phyloP scores from a whole-genome alignment of 23 tunicate species.

The Clavelina lepadiformis region DNA sequence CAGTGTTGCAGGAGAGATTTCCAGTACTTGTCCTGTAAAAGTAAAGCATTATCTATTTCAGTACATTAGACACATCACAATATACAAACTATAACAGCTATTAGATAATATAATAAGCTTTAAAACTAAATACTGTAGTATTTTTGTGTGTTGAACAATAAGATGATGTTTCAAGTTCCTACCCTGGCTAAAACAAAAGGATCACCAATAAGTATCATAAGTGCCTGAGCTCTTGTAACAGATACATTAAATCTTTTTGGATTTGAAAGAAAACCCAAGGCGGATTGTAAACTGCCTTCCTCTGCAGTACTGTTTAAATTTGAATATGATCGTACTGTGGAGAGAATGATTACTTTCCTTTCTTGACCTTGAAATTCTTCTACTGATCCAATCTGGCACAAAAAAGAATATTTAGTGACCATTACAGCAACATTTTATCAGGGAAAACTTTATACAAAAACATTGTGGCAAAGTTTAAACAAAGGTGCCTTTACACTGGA shows the following conservation, averaged over 20 bases:
- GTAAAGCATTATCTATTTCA: too few relatives aligned
- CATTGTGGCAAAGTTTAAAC: too few relatives aligned
- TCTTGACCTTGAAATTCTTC: conserved; percentile 96
- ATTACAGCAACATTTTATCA: too few relatives aligned
- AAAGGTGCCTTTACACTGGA: too few relatives aligned
- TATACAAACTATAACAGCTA: too few relatives aligned
- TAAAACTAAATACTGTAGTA: too few relatives aligned
- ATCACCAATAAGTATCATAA: conserved; percentile 75
- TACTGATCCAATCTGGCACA: conserved; percentile 74
- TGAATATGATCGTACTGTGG: conserved; percentile 56
- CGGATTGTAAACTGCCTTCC: conserved; percentile 4
- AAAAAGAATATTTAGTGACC: too few relatives aligned
- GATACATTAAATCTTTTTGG: conserved; percentile 81
- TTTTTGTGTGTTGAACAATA: too few relatives aligned
- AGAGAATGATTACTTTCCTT: conserved; percentile 49
- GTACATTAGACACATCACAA: too few relatives aligned
- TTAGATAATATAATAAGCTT: too few relatives aligned
- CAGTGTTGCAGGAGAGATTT: conserved; percentile 29
- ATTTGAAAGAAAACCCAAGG: conserved; percentile 70
- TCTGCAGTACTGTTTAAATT: background rate
- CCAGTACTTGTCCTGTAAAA: conserved; percentile 62
- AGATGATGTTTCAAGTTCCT: too few relatives aligned
- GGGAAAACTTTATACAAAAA: too few relatives aligned
- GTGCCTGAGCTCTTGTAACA: conserved; percentile 65
- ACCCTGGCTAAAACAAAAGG: conserved; percentile 55